phyloP scores from a whole-genome alignment of 2,888 invertebrate species.

The Latheticus oryzae region DNA sequence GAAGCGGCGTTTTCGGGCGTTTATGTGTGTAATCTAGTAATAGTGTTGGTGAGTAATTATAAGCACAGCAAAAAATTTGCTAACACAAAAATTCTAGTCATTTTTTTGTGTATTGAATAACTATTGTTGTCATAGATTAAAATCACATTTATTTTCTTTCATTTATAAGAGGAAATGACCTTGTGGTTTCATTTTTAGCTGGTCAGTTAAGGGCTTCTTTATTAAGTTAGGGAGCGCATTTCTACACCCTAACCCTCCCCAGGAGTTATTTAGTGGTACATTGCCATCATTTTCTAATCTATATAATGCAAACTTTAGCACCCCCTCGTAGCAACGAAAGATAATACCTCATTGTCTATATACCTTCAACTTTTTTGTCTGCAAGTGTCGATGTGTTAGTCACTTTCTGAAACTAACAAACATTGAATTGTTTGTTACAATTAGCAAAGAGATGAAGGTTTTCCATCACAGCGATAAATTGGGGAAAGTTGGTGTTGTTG shows the following conservation, averaged over 20 bases:
- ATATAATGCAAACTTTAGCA: too few species aligned
- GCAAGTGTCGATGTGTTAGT: too few species aligned
- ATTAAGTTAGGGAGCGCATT: constrained; percentile 10
- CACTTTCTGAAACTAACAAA: too few species aligned
- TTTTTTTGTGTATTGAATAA: not conserved
- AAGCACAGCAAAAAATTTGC: not conserved
- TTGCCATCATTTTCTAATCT: too few species aligned
- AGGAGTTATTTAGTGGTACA: constrained; percentile 1
- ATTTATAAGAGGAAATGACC: not conserved
- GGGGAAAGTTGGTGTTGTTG: constrained; percentile 1
- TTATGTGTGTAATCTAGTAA: constrained; percentile 4
- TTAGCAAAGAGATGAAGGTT: too few species aligned
- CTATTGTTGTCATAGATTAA: not conserved
- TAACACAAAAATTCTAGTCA: not conserved
- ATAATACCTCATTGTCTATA: too few species aligned
- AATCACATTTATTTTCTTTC: not conserved
- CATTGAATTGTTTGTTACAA: too few species aligned
- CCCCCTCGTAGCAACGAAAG: too few species aligned
- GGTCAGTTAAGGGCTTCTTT: constrained; percentile 2
- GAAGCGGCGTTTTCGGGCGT: not conserved
- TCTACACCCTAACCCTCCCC: constrained; percentile 7
- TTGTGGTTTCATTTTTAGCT: not conserved
- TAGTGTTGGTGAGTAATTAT: constrained; percentile 2
- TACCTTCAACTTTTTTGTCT: too few species aligned
- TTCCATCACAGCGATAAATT: constrained; percentile 8